Percentiles rank a stretch among this genome's conserved stretches.
These are phyloP conservation scores for Danaus chrysippus DNA, from an alignment of 2,888 invertebrate species.

Conservation along the genomic window DNA sequence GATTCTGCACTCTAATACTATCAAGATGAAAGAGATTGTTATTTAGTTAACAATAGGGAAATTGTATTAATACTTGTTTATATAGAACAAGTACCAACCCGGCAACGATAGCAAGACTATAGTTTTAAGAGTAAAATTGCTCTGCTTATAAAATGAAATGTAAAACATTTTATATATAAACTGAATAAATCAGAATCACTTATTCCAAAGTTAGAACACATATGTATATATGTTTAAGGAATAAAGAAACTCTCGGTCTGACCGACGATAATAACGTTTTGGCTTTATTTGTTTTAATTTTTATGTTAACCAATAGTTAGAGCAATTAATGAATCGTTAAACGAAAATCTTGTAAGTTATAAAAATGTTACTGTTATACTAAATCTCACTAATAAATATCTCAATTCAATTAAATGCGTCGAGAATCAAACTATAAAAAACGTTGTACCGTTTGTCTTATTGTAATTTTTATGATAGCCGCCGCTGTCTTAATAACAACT, in stretches of 20 bases:
- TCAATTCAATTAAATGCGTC: conserved; percentile 6
- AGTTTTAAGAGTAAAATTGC: neutral
- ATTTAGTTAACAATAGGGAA: conserved; percentile 13
- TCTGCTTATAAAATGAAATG: neutral
- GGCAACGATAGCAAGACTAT: too few species aligned
- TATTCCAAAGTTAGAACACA: too few species aligned
- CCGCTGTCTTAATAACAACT: neutral
- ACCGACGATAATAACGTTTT: neutral
- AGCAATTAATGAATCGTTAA: conserved; percentile 8
- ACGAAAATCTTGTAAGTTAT: neutral
- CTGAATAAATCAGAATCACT: neutral
- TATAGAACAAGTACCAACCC: neutral
- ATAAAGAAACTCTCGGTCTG: neutral
- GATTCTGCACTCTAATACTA: conserved; percentile 41
- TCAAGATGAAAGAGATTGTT: conserved; percentile 9
- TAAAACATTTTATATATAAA: neutral
- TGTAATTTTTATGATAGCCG: conserved; percentile 3
- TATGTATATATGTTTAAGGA: too few species aligned
- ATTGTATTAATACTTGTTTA: conserved; percentile 14
- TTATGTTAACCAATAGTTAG: neutral
- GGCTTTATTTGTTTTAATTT: neutral
- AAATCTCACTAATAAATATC: conserved; percentile 5
- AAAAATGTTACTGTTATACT: conserved; percentile 7
- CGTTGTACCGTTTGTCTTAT: conserved; percentile 7
- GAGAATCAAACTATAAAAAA: conserved; percentile 5